Base-by-base conservation (phyloP, 2,797 vertebrate species). In the Mormyrops boulengeri region DNA sequence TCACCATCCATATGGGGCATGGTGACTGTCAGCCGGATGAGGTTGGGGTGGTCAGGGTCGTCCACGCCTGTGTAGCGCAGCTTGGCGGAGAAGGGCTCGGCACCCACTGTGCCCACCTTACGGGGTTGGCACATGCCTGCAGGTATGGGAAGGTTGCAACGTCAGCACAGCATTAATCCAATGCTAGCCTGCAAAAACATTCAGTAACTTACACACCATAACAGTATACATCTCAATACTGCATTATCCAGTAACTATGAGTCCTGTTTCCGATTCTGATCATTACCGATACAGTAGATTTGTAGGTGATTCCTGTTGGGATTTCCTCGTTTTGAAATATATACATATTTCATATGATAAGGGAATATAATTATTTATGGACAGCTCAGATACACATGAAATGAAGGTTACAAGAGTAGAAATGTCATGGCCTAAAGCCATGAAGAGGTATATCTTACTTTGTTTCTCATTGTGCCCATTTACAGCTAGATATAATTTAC, bases 1-100 rank as follows among this genome's bases (percentile, higher is more conserved):
- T 93, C 91, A 95, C 95, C 94, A 66, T 95, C 95, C 89, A 95
- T 93, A 88, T 96, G 94, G 9, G 94, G 93, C 94, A 95, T 94
- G 26, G 93, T 95, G 88, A 96, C 92, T 1, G 92, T 95, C 52
- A 95, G 91, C 89, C 91, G 93, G 91, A 95, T 93, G 52, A 96
- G 93, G 91, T 92, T 95, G 82, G 94, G 92, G 89, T 94, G 92
- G 85, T 94, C 91, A 4, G 90, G 90, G 88, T 94, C 94, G 5
- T 96, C 94, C 26, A 95, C 91, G 38, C 94, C 94, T 0, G 44
- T 93, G 91, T 95, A 95, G 38, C 88, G 90, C 90, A 95, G 93
- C 91, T 93, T 94, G 91, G 95, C 95, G 44, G 95, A 95, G 91
- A 95, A 95, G 19, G 94, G 94, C 88, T 96, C 95, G 9, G 94